Base-by-base conservation (phyloP, 2,113 vertebrate species). In the Genyomyrus donnyi region DNA sequence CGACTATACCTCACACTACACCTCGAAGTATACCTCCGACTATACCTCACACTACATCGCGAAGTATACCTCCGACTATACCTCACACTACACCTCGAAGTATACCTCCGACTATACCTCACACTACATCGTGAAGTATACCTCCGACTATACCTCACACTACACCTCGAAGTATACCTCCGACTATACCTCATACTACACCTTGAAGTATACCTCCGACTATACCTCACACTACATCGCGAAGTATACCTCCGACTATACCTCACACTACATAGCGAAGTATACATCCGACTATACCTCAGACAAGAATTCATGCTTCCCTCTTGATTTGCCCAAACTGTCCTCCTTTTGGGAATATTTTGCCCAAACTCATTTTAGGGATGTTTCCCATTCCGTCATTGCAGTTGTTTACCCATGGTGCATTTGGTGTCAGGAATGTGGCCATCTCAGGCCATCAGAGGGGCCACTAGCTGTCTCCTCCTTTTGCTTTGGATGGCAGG, bases 101-200 rank as follows among this genome's bases (percentile, higher is more conserved):
- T 50, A 50, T 15, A 50, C 49, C 2, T 15, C 49, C 0, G 13
- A 66, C 2, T 24, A 24, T 2, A 21, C 53, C 5, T 2, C 53
- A 2, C 0, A 56, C 5, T 15, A 15, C 0, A 52, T 0, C 13
- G 0, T 3, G 0, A 15, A 52, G 13, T 52, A 15, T 52, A 52
- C 50, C 50, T 17, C 13, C 1, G 50, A 52, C 3, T 52, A 17
- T 15, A 52, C 50, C 50, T 53, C 50, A 27, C 0, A 66, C 24
- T 66, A 27, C 2, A 10, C 0, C 2, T 0, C 9, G 1, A 11
- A 66, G 2, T 66, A 27, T 10, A 10, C 58, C 58, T 27, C 24
- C 0, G 24, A 66, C 9, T 58, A 8, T 24, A 24, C 53, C 5
- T 56, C 53, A 21, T 0, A 21, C 52, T 56, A 21, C 5, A 19